These are phyloP conservation scores for Aspiorhynchus laticeps DNA, from an alignment of 2,113 vertebrate species.

Conservation along the genomic window DNA sequence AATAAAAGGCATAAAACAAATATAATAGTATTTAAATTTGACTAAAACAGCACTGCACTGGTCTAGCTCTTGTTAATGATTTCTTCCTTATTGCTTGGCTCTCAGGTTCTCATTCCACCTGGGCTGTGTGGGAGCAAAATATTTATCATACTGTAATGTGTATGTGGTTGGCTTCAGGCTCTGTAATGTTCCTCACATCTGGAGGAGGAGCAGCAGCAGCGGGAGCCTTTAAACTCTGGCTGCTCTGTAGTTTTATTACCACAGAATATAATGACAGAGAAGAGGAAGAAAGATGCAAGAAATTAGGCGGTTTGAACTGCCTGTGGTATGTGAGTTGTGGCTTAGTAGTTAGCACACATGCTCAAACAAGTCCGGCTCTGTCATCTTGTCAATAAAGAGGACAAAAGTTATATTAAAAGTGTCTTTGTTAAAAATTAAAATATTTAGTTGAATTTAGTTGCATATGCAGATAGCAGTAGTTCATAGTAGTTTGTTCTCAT, in stretches of 20 bases:
- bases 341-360: not conserved
- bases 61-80: not conserved
- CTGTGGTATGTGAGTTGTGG: not conserved
- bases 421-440: not conserved
- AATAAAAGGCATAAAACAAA: not conserved
- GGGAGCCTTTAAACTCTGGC: slow-evolving; percentile 4
- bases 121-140: not conserved
- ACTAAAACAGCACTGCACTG: not conserved
- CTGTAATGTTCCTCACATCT: slow-evolving; percentile 9
- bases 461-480: not conserved
- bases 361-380: not conserved
- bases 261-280: slow-evolving; percentile 40
- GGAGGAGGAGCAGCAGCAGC: not conserved
- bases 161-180: not conserved
- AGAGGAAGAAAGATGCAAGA: not conserved
- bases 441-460: not conserved
- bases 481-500: not conserved
- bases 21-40: not conserved
- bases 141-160: not conserved
- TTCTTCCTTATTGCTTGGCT: not conserved
- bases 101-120: not conserved
- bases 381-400: not conserved
- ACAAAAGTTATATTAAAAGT: not conserved
- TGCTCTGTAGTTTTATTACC: slow-evolving; percentile 36
- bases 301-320: not conserved